Base-by-base conservation (phyloP, 2,797 vertebrate genomes). In the Natrix natrix region DNA sequence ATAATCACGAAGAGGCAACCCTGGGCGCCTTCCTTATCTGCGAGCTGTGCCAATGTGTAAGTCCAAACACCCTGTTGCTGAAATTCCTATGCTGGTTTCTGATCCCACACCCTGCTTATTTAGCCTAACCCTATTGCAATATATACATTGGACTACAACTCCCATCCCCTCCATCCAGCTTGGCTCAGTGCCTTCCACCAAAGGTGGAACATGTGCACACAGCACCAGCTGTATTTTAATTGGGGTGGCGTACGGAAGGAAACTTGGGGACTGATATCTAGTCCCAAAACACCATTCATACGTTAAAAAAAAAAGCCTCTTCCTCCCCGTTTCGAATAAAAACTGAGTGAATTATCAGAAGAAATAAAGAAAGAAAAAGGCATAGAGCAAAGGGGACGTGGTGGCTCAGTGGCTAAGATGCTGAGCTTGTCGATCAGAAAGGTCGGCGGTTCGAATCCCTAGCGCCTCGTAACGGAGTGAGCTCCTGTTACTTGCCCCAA, bases 41-140 rank as follows among this genome's bases (percentile, higher is more conserved):
- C 92, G 99, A 99, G 97, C 98, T 99, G 95, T 99, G 99, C 97
- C 99, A 99, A 96, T 99, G 99, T 98, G 99, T 99, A 97, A 99
- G 99, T 99, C 94, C 10, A 32, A 55, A 69, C 24, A 1, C 8
- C 14, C 26, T 20, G 1, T 5, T 8, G 1, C 24, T 86, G 17
- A 17, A 56, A 20, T 88, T 12, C 87, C 4, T 57, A n/a, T 28
- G 26, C 1, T 32, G 8, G 17, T 16, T 61, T 55, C 52, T 56
- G 55, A 57, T 57, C 55, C n/a, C 6, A 2, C 8, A n/a, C n/a
- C 55, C 86, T 87, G 54, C 54, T 48, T 48, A 48, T 48, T 48
- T n/a, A 14, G 52, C 52, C 13, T 87, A 57, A n/a, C 28, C 54
- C 26, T 28, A 11, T 54, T 1, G 1, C 26, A 1, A 83, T 86